Evolutionary conservation across 2,113 vertebrate genomes (phyloP), one percentile per base, ranked within the genome.

Genomic region (Vanacampus margaritifer): DNA sequence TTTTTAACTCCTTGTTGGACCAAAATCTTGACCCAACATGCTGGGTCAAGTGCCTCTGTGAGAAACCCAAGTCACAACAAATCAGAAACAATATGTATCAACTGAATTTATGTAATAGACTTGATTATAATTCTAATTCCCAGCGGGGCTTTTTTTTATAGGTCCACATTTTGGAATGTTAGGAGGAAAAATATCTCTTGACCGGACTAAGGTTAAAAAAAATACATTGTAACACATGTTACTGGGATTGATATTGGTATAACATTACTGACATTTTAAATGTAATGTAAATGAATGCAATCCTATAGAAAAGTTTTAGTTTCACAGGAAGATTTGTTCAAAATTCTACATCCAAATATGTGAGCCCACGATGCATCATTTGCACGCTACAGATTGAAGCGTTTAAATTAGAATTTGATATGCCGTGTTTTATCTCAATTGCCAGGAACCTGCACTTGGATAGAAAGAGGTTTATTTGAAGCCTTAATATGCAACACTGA

Each of bases 331-430:
- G 41, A 32, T 39, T 54, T 77, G 59, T 79, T 86, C 81, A 74
- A 78, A 79, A 88, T 85, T 87, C 84, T 51, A 74, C 68, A 70
- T 83, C 69, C 79, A 79, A 72, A 73, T n/a, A n/a, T 74, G 81
- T 67, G 79, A 76, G 68, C 63, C 76, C 57, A 35, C 60, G 69
- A 82, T 81, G 70, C 71, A 76, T 84, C 82, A 82, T 87, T 85
- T 86, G 82, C 85, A 84, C 80, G 83, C 78, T 83, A 72, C 77
- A 80, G 75, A 78, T 77, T 69, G 77, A 85, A 80, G 80, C 70
- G 58, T 86, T 79, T 74, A 83, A 73, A 87, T 86, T 82, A 78
- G 73, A 77, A 89, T 86, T 87, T 80, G 84, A 87, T 78, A 86
- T 80, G 87, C 73, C 75, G 69, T 58, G 53, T 83, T 87, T 89